A percentile compares a stretch with the other conserved stretches of the same genome.
These are phyloP conservation scores for Crax fasciolata DNA, from an alignment of 2,797 vertebrate genomes.

Conservation along the genomic window DNA sequence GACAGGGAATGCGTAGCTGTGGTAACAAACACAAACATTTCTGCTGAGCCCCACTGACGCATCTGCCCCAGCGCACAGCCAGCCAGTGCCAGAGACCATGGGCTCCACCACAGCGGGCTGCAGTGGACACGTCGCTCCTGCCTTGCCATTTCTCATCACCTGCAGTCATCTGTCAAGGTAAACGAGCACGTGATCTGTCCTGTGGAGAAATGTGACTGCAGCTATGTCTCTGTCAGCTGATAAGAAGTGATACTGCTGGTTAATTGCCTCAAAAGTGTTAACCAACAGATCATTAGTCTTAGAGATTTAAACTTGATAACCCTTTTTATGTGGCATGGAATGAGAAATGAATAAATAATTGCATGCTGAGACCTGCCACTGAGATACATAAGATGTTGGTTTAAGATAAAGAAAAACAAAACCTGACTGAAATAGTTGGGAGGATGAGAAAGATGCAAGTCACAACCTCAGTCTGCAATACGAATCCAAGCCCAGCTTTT, in stretches of 20 bases:
- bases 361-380: conserved; percentile 59
- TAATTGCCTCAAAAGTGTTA: conserved; percentile 50
- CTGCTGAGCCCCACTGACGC: not conserved
- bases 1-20: not conserved
- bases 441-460: conserved; percentile 21
- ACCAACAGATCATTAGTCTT: conserved; percentile 46
- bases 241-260: not conserved
- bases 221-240: not conserved
- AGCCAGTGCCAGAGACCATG: not conserved
- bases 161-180: not conserved
- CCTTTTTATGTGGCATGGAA: conserved; percentile 2
- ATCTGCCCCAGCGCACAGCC: not conserved
- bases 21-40: not conserved
- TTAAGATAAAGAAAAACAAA: conserved; percentile 60
- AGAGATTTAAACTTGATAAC: conserved; percentile 44
- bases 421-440: conserved; percentile 1
- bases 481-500: not conserved
- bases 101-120: fast-evolving
- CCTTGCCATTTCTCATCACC: not conserved
- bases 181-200: not conserved
- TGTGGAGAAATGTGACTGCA: not conserved
- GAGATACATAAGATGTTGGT: conserved; percentile 39
- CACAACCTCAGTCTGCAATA: not conserved
- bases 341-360: conserved; percentile 40
- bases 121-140: not conserved